A percentile compares a stretch with the other conserved stretches of the same genome.
These are phyloP conservation scores for Brenthis ino DNA, from an alignment of 2,888 invertebrate species.

Conservation along the genomic window DNA sequence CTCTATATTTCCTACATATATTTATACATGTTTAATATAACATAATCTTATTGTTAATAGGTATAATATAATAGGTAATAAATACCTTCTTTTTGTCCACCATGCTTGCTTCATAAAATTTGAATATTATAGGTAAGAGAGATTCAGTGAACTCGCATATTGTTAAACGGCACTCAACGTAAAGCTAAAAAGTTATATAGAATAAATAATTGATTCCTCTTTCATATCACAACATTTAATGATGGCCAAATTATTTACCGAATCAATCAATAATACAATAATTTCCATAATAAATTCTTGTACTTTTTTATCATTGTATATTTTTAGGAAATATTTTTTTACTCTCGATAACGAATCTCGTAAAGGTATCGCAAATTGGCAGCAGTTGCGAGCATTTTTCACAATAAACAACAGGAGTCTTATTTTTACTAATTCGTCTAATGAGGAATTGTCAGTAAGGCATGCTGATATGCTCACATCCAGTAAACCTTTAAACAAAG, in stretches of 20 bases:
- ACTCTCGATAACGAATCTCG: slow-evolving; percentile 59
- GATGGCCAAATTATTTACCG: slow-evolving; percentile 51
- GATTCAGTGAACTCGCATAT: slow-evolving; percentile 80
- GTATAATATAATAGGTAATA: slow-evolving; percentile 3
- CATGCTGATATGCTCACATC: slow-evolving; percentile 59
- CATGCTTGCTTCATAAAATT: slow-evolving; percentile 69
- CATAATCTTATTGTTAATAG: neutral
- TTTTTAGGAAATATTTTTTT: slow-evolving; percentile 56
- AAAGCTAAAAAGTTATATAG: slow-evolving; percentile 61
- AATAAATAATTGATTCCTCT: slow-evolving; percentile 8
- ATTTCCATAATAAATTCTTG: slow-evolving; percentile 70
- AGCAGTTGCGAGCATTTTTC: slow-evolving; percentile 65
- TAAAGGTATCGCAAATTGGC: slow-evolving; percentile 64
- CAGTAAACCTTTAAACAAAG: slow-evolving; percentile 59
- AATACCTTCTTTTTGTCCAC: slow-evolving; percentile 73
- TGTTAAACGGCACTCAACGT: slow-evolving; percentile 73
- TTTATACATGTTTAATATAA: neutral
- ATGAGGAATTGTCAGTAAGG: slow-evolving; percentile 52
- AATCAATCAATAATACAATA: slow-evolving; percentile 58
- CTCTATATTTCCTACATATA: too few species aligned
- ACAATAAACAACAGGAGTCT: slow-evolving; percentile 69
- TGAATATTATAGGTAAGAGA: slow-evolving; percentile 65
- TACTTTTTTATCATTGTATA: slow-evolving; percentile 63
- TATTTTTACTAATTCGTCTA: slow-evolving; percentile 69
- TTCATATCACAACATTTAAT: slow-evolving; percentile 2